Evolutionary conservation across 2,113 vertebrate genomes (phyloP).

Genomic region (Struthio camelus): DNA sequence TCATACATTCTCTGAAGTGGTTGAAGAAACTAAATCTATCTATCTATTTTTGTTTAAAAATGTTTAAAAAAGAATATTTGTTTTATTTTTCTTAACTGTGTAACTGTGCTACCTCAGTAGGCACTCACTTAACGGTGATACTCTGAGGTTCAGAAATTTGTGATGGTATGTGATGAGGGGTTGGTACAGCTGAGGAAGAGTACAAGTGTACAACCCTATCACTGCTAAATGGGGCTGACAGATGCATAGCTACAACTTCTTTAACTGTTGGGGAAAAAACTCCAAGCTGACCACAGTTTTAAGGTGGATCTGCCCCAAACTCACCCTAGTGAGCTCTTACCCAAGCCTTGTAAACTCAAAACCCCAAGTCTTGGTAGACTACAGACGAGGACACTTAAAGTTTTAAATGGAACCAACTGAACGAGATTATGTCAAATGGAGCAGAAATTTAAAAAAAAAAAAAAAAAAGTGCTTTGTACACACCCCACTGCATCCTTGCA

Average conservation of each 20-base stretch:
- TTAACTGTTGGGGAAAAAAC: neutral
- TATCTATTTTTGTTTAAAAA: no score
- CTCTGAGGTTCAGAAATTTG: neutral
- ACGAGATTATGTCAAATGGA: neutral
- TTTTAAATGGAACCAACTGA: conserved; percentile 10
- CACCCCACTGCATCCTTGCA: neutral
- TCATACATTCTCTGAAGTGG: neutral
- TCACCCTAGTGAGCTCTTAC: neutral
- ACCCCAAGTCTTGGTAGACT: neutral
- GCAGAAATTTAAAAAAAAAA: neutral
- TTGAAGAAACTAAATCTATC: neutral
- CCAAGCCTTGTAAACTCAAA: neutral
- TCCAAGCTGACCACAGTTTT: neutral
- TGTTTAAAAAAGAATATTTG: neutral
- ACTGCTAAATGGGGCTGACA: neutral
- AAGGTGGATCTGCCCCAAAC: neutral
- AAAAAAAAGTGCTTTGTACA: neutral
- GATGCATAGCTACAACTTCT: neutral
- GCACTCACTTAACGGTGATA: neutral
- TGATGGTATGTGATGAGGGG: neutral
- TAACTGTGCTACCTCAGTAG: neutral
- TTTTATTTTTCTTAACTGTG: neutral
- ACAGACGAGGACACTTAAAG: neutral
- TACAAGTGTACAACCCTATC: neutral
- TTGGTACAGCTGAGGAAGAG: neutral